Evolutionary conservation across 2,797 vertebrate genomes (phyloP), one percentile per base, ranked within the genome.

Genomic region (Phataginus tetradactyla): DNA sequence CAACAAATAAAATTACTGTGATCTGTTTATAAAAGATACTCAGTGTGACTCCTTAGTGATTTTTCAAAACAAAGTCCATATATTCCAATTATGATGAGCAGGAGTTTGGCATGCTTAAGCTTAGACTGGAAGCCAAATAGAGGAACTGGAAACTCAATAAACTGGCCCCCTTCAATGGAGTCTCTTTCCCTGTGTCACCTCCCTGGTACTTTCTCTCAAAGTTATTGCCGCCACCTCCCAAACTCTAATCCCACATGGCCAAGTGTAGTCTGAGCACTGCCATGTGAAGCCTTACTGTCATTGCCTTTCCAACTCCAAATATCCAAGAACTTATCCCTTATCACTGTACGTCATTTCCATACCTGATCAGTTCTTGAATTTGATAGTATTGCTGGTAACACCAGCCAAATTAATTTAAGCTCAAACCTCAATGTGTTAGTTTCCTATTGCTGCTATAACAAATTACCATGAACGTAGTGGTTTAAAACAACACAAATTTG

Each of bases 1-100:
- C 89, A 96, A 94, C 87, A 96, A 96, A 81, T 88, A 90, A 88
- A 90, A 90, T 42, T 86, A 94, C 64, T 91, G 49, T 85, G 91
- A 90, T 85, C 34, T 80, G 29, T 90, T 55, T 94, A 92, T 90
- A 97, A 97, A 91, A 94, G 93, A 45, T 95, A 93, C 32, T 91
- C 95, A 81, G 5, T 78, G 81, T 83, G 72, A 95, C 61, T 80
- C 83, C 88, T 90, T 86, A 68, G 49, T 86, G 83, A 91, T 86
- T 85, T 95, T 87, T 89, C 37, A 29, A 93, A 95, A 94, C 39
- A 37, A 90, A 95, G 85, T 77, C 55, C 63, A 39, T 93, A 96
- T 92, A 94, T 79, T 87, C 79, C 86, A 80, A 59, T 94, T 93
- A 91, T 45, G 83, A 77, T 61, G 51, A 95, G 32, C 61, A 72